phyloP scores from a whole-genome alignment of 1,140 invertebrate species.

The Drosophila mauritiana region DNA sequence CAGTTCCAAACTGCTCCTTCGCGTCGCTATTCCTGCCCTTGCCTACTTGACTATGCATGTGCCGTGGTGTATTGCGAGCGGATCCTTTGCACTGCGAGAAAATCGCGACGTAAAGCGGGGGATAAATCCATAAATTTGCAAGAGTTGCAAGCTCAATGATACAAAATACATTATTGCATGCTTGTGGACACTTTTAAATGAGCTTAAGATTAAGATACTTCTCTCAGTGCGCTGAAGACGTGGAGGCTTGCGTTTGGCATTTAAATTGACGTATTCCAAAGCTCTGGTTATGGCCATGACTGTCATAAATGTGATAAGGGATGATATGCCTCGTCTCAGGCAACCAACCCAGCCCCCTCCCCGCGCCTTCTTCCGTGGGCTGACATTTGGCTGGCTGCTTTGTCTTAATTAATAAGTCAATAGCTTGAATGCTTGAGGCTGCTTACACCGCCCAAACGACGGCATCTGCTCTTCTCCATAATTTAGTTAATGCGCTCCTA shows the following conservation, averaged over 20 bases:
- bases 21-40: conserved; percentile 47
- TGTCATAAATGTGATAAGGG: conserved; percentile 81
- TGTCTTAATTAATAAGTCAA: conserved; percentile 80
- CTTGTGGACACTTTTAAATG: not conserved
- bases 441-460: conserved; percentile 18
- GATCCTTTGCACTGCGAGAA: conserved; percentile 2
- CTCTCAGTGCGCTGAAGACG: conserved; percentile 4
- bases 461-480: conserved; percentile 44
- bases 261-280: conserved; percentile 70
- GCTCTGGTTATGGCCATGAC: conserved; percentile 39
- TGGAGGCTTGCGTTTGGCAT: conserved; percentile 55
- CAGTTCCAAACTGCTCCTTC: conserved; percentile 10
- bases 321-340: conserved; percentile 31
- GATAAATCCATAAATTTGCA: too few relatives aligned
- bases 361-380: not conserved
- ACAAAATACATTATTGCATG: too few relatives aligned
- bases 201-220: not conserved
- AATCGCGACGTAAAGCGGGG: not conserved
- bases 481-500: conserved; percentile 45
- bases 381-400: conserved; percentile 38
- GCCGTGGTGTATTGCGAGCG: conserved; percentile 34
- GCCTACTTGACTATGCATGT: conserved; percentile 68
- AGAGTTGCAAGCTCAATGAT: too few relatives aligned
- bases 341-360: not conserved
- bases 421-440: conserved; percentile 49